These are phyloP conservation scores for Casuarius casuarius DNA, from an alignment of 2,113 vertebrate genomes.

Conservation along the genomic window DNA sequence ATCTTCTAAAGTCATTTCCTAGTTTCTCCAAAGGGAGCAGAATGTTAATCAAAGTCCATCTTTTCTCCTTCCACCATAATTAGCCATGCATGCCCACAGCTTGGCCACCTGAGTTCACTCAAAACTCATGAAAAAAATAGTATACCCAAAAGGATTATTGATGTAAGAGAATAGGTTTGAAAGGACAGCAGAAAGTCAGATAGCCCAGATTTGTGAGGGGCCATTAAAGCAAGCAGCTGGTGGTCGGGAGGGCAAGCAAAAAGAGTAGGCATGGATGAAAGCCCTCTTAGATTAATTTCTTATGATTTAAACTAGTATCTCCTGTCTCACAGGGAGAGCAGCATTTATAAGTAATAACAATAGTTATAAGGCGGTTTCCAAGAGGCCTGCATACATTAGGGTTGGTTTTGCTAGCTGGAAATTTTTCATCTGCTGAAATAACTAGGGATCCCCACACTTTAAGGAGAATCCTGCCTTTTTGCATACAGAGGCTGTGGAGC, in stretches of 20 bases:
- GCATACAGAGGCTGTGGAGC: background rate
- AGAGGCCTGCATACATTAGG: background rate
- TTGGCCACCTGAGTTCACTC: slow-evolving; percentile 1
- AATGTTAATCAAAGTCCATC: background rate
- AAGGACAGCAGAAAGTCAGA: background rate
- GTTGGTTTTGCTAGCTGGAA: background rate
- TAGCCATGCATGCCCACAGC: background rate
- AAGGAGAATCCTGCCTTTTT: background rate
- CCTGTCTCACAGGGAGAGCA: background rate
- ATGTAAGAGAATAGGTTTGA: background rate
- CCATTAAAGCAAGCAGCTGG: background rate
- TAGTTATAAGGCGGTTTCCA: slow-evolving; percentile 8
- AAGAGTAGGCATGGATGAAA: background rate
- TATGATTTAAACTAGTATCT: background rate
- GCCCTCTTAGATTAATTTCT: background rate
- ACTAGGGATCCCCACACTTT: background rate
- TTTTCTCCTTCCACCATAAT: slow-evolving; percentile 17
- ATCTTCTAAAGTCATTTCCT: background rate
- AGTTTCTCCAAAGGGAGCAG: slow-evolving; percentile 3
- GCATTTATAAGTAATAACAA: background rate
- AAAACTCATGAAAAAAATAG: background rate
- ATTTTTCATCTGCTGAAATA: background rate
- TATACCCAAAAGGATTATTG: background rate
- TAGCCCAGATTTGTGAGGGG: background rate
- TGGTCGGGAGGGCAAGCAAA: background rate